A percentile compares a stretch with the other conserved stretches of the same genome.
phyloP scores from a whole-genome alignment of 2,113 vertebrate genomes.

The Phaethornis superciliosus region DNA sequence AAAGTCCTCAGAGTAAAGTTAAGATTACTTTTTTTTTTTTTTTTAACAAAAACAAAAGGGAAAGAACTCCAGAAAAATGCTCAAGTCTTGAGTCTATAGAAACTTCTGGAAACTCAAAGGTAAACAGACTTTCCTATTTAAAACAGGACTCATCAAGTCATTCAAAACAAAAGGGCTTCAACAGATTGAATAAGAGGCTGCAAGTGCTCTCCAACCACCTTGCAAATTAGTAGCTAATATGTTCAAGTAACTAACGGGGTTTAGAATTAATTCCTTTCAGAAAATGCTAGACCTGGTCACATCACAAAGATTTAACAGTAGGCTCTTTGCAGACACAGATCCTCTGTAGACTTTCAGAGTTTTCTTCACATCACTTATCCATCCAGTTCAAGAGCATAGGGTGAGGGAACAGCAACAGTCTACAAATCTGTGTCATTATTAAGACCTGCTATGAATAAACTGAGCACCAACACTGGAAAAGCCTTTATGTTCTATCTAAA shows the following conservation, averaged over 20 bases:
- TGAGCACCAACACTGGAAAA: neutral
- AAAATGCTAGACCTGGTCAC: neutral
- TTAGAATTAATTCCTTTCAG: neutral
- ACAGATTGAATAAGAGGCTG: neutral
- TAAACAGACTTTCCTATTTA: neutral
- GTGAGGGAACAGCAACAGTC: neutral
- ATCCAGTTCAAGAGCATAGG: neutral
- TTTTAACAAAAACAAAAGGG: neutral
- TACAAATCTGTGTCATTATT: neutral
- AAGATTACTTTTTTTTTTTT: neutral
- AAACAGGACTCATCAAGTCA: neutral
- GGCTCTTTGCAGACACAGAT: neutral
- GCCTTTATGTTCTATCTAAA: neutral
- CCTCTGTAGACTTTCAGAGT: neutral
- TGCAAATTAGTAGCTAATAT: neutral
- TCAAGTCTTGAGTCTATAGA: neutral
- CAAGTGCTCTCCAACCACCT: neutral
- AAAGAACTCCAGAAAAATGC: neutral
- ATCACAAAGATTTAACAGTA: neutral
- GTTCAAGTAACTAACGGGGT: neutral
- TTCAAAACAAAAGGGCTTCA: neutral
- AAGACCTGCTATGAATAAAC: neutral
- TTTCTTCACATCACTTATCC: neutral
- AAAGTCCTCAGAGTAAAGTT: slow-evolving; percentile 32
- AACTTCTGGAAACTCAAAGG: neutral